A percentile compares a stretch with the other conserved stretches of the same genome.
phyloP scores from a whole-genome alignment of 2,113 vertebrate genomes.

The Danionella cerebrum region DNA sequence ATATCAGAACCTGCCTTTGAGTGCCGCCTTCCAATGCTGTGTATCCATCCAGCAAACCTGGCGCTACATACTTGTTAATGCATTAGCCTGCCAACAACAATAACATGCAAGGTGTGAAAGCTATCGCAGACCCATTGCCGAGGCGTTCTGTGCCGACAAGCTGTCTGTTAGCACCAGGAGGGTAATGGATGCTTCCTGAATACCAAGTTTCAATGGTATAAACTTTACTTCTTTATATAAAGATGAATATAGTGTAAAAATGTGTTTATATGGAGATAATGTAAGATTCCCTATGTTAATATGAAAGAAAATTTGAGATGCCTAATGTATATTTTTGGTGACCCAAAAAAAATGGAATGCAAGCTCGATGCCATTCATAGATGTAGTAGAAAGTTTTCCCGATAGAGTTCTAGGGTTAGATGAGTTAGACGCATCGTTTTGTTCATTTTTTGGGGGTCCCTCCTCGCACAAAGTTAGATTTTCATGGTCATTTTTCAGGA shows the following conservation, averaged over 20 bases:
- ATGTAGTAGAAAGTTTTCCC: too few relatives aligned
- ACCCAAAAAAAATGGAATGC: too few relatives aligned
- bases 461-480: too few relatives aligned
- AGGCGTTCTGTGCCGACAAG: slow-evolving; percentile 33
- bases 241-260: slow-evolving; percentile 25
- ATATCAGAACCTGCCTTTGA: slow-evolving; percentile 14
- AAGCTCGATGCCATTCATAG: too few relatives aligned
- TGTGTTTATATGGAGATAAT: too few relatives aligned
- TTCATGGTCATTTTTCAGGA: too few relatives aligned
- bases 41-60: slow-evolving; percentile 29
- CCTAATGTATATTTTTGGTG: too few relatives aligned
- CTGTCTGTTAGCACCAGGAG: slow-evolving; percentile 25
- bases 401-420: too few relatives aligned
- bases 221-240: slow-evolving; percentile 5
- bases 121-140: slow-evolving; percentile 22
- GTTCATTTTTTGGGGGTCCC: too few relatives aligned
- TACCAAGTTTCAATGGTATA: background rate
- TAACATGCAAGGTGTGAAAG: slow-evolving; percentile 36
- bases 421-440: too few relatives aligned
- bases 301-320: too few relatives aligned
- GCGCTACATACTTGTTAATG: slow-evolving; percentile 37
- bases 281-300: too few relatives aligned
- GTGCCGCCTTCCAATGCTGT: slow-evolving; percentile 11
- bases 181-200: slow-evolving; percentile 21
- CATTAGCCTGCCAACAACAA: slow-evolving; percentile 40